A percentile compares a stretch with the other conserved stretches of the same genome.
phyloP scores from a whole-genome alignment of 2,888 invertebrate genomes.

The Arrhopalites spinosus region DNA sequence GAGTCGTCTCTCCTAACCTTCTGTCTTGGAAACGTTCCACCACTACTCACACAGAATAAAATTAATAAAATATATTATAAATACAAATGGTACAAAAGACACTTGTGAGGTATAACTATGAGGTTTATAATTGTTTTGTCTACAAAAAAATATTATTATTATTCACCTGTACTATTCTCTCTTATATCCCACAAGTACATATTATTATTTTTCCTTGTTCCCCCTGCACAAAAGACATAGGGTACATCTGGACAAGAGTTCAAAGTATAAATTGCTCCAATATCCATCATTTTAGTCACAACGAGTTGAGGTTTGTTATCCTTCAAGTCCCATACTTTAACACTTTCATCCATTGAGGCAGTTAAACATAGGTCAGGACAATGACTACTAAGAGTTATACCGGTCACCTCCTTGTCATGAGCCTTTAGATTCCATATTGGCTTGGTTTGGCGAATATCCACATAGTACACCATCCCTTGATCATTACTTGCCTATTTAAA shows the following conservation, averaged over 20 bases:
- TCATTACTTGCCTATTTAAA: constrained; percentile 63
- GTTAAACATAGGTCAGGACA: constrained; percentile 68
- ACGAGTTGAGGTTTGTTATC: constrained; percentile 60
- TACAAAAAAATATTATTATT: constrained; percentile 46
- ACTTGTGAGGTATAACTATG: no score
- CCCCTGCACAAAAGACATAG: constrained; percentile 79
- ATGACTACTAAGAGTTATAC: constrained; percentile 58
- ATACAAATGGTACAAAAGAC: not conserved
- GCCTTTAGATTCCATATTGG: constrained; percentile 75
- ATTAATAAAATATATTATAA: not conserved
- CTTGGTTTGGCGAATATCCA: constrained; percentile 71
- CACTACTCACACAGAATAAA: constrained; percentile 33
- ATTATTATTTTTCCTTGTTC: constrained; percentile 79
- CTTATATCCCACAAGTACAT: constrained; percentile 71
- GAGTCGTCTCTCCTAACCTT: constrained; percentile 17
- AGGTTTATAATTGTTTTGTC: no score
- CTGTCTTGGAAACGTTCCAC: constrained; percentile 43
- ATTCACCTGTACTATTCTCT: constrained; percentile 65
- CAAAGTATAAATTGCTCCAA: constrained; percentile 76
- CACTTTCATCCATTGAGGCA: constrained; percentile 75
- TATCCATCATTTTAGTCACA: constrained; percentile 65
- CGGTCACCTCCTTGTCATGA: constrained; percentile 84
- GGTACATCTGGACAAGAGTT: constrained; percentile 80
- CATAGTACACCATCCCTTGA: constrained; percentile 69
- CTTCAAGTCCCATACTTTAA: constrained; percentile 65